Evolutionary conservation across 2,113 vertebrate genomes (phyloP), one percentile per base, ranked within the genome.

Genomic region (Macquaria ambigua): DNA sequence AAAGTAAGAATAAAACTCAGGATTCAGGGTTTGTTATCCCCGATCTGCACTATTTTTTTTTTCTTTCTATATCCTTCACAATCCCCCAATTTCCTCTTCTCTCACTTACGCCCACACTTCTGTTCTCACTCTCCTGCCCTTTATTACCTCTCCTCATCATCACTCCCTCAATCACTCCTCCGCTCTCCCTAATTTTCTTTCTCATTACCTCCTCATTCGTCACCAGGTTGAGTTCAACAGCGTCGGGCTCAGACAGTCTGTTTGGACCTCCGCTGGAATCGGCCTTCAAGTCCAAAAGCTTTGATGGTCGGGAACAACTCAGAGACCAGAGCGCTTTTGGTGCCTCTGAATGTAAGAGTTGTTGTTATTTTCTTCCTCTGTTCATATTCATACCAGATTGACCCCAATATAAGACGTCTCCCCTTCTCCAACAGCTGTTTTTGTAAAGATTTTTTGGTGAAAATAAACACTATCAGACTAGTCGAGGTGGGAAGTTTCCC

Each of bases 221-320:
- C 50, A n/a, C 58, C 85, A 96, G 95, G 93, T 83, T 95, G 89
- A 94, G 83, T 77, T 95, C 91, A 0, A 90, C 92, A 1, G 91
- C 79, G 0, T 95, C 94, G 0, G 85, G 94, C 39, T 88, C 96
- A 2, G 95, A 96, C 48, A 95, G 94, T 11, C 94, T 98, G 46
- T 99, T 99, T 0, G 97, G 98, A 18, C 97, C 97, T 0, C 97
- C 97, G 0, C 93, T 98, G 79, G 97, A 99, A 67, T 96, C 96
- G 0, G 95, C 96, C 58, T 97, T 97, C 6, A 97, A 98, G 71
- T 95, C 95, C 0, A 97, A 96, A 89, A 96, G 97, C 74, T 97
- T 98, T n/a, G 92, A 96, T 46, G 95, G 97, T 93, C 95, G 92
- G 8, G 87, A 93, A 25, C 89, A 90, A 12, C 88, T 93, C 34